Base-by-base conservation (phyloP, 1,140 invertebrate genomes). In the Oscheius sp. region DNA sequence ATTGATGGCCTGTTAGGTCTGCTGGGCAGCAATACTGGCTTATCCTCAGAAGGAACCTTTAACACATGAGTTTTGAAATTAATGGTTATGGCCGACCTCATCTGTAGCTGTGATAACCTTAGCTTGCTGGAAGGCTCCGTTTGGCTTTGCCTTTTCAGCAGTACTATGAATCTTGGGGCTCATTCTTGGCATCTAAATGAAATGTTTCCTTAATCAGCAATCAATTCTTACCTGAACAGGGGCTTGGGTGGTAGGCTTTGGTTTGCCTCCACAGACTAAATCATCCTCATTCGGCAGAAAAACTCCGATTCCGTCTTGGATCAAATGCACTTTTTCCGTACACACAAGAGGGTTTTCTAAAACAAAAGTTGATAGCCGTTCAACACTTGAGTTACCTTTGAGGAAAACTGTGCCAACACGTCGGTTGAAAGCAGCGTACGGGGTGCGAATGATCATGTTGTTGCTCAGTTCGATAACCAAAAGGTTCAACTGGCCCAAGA, bases 271-370 rank as follows among this genome's bases (percentile, higher is more conserved):
- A 61, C 82, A 83, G 68, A 83, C 65, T 15, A 64, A 35, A 49
- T 83, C 83, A 20, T 78, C 67, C 38, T 73, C 78, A 52, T 79
- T 79, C 0, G 79, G 80, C 42, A 83, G 59, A 35, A 59, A 80
- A 20, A 83, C 71, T 7, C 83, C 83, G 18, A 71, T 65, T 20
- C 82, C 82, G n/a, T 83, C 77, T 62, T 83, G 82, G 7, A 83
- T 70, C 78, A 83, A 81, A 59, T 83, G 82, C 20, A 83, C 69
- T 34, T 80, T 79, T 64, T 83, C 82, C 0, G 70, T 75, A 45
- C 82, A 83, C 15, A 83, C 82, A 10, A 83, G 72, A 18, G 82
- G 82, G 68, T 83, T 83, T 49, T 83, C 82, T 82, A 58, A 7
- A 80, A 32, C 31, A 32, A 35, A 63, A 15, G 10, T 7, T 1